phyloP scores from a whole-genome alignment of 2,888 invertebrate species.

The Antheraea yamamai region DNA sequence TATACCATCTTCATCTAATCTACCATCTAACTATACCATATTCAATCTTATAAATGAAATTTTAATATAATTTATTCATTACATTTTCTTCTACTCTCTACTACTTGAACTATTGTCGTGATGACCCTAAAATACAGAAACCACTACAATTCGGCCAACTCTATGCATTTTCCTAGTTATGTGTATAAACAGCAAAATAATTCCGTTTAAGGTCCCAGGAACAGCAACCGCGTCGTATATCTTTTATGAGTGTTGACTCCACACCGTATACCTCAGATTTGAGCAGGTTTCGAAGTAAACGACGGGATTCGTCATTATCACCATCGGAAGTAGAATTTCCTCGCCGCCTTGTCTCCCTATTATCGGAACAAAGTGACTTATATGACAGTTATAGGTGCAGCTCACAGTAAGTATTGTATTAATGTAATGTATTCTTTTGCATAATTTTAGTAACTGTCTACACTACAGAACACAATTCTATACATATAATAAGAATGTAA shows the following conservation, averaged over 20 bases:
- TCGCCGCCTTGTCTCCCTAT: slow-evolving; percentile 27
- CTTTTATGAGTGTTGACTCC: slow-evolving; percentile 63
- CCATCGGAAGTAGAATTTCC: not conserved
- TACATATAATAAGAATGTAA: too few relatives aligned
- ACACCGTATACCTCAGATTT: slow-evolving; percentile 52
- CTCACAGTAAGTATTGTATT: slow-evolving; percentile 34
- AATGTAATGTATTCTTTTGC: not conserved
- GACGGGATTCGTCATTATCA: slow-evolving; percentile 6
- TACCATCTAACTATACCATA: too few relatives aligned
- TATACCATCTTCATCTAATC: too few relatives aligned
- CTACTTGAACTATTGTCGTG: too few relatives aligned
- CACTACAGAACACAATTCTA: not conserved
- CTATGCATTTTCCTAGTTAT: too few relatives aligned
- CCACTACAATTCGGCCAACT: too few relatives aligned
- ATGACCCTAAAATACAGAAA: not conserved
- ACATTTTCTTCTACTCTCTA: too few relatives aligned
- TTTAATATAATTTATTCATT: too few relatives aligned
- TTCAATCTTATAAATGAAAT: too few relatives aligned
- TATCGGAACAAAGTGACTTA: slow-evolving; percentile 47
- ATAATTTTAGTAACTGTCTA: not conserved
- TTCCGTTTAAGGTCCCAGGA: slow-evolving; percentile 40
- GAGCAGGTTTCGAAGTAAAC: slow-evolving; percentile 40
- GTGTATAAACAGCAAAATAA: not conserved
- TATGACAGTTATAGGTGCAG: slow-evolving; percentile 39
- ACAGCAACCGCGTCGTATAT: slow-evolving; percentile 55